Percentiles rank a stretch among this genome's conserved stretches.
phyloP scores from a whole-genome alignment of 1,140 invertebrate genomes.

The Stenopsyche tienmushanensis region DNA sequence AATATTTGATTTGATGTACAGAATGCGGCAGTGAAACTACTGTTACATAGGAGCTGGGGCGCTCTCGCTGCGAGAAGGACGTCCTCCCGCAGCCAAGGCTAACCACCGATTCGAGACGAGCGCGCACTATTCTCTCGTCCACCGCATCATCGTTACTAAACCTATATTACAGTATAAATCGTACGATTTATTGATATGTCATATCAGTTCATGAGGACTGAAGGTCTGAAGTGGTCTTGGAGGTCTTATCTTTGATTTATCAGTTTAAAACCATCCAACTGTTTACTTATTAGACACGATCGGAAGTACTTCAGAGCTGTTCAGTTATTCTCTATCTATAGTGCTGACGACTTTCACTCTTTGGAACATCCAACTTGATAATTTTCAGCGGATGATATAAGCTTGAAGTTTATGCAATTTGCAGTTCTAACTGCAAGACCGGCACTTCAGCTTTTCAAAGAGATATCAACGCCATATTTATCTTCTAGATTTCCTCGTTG shows the following conservation, averaged over 20 bases:
- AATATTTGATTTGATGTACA: too few relatives aligned
- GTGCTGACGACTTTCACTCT: too few relatives aligned
- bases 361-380: not conserved
- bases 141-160: not conserved
- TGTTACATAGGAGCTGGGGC: too few relatives aligned
- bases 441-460: not conserved
- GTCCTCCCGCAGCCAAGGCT: too few relatives aligned
- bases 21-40: too few relatives aligned
- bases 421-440: not conserved
- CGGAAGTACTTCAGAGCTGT: too few relatives aligned
- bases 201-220: not conserved
- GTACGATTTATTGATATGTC: not conserved
- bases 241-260: not conserved
- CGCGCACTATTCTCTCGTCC: too few relatives aligned
- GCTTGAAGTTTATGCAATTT: not conserved
- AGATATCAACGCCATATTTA: too few relatives aligned
- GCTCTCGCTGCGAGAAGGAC: too few relatives aligned
- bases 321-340: too few relatives aligned
- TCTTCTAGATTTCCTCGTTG: too few relatives aligned
- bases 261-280: not conserved
- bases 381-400: not conserved
- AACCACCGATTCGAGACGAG: too few relatives aligned
- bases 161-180: not conserved
- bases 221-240: not conserved
- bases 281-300: not conserved